Conservation (phyloP, 2,888 invertebrate genomes). For the Pediacus dermestoides region DNA sequence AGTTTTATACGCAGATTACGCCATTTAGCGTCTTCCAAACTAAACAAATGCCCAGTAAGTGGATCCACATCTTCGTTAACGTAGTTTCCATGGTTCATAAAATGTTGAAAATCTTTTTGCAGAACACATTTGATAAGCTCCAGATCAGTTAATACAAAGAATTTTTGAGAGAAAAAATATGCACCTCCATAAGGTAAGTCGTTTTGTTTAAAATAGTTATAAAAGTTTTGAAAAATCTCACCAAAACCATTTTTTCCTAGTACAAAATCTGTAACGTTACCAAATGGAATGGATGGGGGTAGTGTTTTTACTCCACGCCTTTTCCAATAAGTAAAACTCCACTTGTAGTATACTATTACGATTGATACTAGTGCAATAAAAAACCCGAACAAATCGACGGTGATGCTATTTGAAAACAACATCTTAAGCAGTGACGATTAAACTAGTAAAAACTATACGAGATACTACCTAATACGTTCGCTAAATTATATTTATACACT, state of each 20-base stretch:
- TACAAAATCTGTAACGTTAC: slow-evolving; percentile 24
- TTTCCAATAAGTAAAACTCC: slow-evolving; percentile 20
- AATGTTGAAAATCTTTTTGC: slow-evolving; percentile 57
- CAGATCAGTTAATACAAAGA: slow-evolving; percentile 26
- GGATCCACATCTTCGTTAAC: slow-evolving; percentile 56
- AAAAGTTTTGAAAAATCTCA: slow-evolving; percentile 15
- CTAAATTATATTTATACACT: too few relatives aligned
- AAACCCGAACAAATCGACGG: too few relatives aligned
- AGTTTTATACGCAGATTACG: slow-evolving; percentile 57
- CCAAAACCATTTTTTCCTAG: slow-evolving; percentile 13
- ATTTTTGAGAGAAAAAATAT: slow-evolving; percentile 24
- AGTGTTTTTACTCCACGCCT: slow-evolving; percentile 18
- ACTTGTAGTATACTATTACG: slow-evolving; percentile 20
- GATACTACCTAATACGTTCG: too few relatives aligned
- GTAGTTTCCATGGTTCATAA: slow-evolving; percentile 59
- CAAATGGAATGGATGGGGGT: slow-evolving; percentile 30
- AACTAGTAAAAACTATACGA: too few relatives aligned
- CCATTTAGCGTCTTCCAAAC: slow-evolving; percentile 57
- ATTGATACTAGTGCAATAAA: too few relatives aligned
- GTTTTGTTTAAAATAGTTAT: slow-evolving; percentile 23
- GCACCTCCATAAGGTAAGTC: slow-evolving; percentile 27
- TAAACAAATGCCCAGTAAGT: slow-evolving; percentile 55
- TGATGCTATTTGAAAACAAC: too few relatives aligned
- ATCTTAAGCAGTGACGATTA: too few relatives aligned
- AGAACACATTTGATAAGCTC: slow-evolving; percentile 47